phyloP scores from a whole-genome alignment of 2,888 invertebrate species.

The Drosophila quinaria region DNA sequence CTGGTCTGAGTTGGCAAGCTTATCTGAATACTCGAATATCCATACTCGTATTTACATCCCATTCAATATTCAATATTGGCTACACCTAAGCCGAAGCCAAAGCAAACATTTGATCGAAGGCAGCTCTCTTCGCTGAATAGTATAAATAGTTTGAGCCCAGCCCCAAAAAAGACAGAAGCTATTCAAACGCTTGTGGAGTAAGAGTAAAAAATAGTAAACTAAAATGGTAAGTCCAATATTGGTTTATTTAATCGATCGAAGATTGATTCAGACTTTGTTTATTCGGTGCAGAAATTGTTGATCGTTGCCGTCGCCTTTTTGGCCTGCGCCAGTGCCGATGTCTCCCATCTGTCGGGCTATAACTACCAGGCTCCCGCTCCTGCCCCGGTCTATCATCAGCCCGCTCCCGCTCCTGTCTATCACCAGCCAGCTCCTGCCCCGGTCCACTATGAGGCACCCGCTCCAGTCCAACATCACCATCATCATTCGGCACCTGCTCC shows the following conservation, averaged over 20 bases:
- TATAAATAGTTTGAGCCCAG: constrained; percentile 59
- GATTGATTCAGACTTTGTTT: not conserved
- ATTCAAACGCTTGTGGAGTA: constrained; percentile 63
- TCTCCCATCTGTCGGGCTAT: constrained; percentile 74
- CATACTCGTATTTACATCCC: constrained; percentile 11
- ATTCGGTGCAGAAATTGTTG: constrained; percentile 72
- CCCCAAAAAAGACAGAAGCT: constrained; percentile 64
- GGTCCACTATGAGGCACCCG: no score
- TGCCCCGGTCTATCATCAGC: constrained; percentile 29
- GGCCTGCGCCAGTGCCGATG: constrained; percentile 77
- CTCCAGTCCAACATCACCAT: no score
- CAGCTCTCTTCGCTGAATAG: constrained; percentile 30
- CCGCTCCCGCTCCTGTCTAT: constrained; percentile 28
- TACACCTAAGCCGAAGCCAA: constrained; percentile 20
- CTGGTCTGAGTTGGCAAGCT: constrained; percentile 1
- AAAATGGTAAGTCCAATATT: constrained; percentile 63
- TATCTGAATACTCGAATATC: constrained; percentile 10
- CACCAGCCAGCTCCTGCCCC: no score
- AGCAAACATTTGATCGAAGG: constrained; percentile 31
- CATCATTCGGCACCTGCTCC: constrained; percentile 13
- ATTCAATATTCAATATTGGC: constrained; percentile 20
- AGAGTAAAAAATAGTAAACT: constrained; percentile 36
- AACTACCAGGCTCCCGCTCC: constrained; percentile 64
- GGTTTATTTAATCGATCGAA: not conserved
- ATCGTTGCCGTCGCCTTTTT: constrained; percentile 75